Conservation (phyloP, 2,113 vertebrate genomes). For the Epinephelus cyanopodus region DNA sequence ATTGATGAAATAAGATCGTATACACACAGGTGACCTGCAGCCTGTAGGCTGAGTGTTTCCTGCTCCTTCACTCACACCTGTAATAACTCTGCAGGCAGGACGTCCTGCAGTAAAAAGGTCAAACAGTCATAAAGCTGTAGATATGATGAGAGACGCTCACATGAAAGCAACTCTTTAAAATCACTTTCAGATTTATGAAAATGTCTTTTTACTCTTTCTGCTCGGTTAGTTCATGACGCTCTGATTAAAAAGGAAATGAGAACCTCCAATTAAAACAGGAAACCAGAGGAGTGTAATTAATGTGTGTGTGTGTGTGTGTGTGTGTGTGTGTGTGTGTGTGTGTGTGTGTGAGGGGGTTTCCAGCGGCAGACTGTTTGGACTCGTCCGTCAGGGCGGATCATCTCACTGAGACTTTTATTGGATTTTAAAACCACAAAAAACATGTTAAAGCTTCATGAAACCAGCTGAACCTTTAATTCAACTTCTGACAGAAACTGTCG, state of each 20-base stretch:
- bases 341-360: conserved; percentile 59
- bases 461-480: conserved; percentile 28
- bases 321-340: conserved; percentile 9
- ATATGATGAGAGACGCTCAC: conserved; percentile 18
- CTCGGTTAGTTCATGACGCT: background rate
- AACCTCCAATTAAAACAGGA: conserved; percentile 58
- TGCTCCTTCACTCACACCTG: background rate
- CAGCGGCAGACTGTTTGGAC: conserved; percentile 49
- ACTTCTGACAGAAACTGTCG: conserved; percentile 2
- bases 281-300: conserved; percentile 53
- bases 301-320: conserved; percentile 23
- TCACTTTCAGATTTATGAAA: conserved; percentile 21
- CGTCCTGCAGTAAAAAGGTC: conserved; percentile 13
- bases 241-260: conserved; percentile 12
- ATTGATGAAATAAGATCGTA: background rate
- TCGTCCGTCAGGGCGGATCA: conserved; percentile 17
- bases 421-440: conserved; percentile 53
- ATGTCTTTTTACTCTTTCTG: background rate
- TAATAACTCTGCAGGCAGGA: background rate
- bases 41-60: background rate
- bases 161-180: conserved; percentile 39
- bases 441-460: conserved; percentile 45
- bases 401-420: conserved; percentile 35
- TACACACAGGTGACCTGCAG: background rate
- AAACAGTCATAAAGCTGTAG: background rate